Base-by-base conservation (phyloP, 2,113 vertebrate genomes). In the Natator depressus region DNA sequence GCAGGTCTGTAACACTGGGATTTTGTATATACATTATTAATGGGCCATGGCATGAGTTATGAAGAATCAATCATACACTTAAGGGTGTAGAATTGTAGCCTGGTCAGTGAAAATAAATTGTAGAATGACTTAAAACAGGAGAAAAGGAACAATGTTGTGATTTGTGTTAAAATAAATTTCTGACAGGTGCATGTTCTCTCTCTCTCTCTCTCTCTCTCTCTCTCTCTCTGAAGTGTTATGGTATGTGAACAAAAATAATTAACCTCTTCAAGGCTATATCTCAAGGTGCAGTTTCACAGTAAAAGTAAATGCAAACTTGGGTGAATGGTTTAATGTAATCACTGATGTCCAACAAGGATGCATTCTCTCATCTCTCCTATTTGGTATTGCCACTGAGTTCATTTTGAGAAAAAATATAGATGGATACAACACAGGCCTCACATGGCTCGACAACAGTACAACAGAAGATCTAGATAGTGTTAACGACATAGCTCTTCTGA, bases 41-140 rank as follows among this genome's bases (percentile, higher is more conserved):
- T 65, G 50, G 88, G 27, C 46, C 22, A 3, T 53, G 5, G 2
- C 3, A 75, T n/a, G 19, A 80, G 13, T 75, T 82, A 84, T 0
- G 0, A 84, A 47, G 29, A 55, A 59, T 87, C 84, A 46, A 20
- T 62, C 76, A 97, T 42, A 31, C 85, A 29, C 38, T 93, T 85
- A 47, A 83, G 1, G 24, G n/a, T 72, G 35, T 10, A n/a, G n/a
- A 38, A 1, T 4, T 6, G 20, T 83, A 62, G 49, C 86, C 89
- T 92, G 19, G 5, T 92, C 87, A 78, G 42, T 25, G 93, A 76
- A 92, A 5, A 2, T 75, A 14, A 27, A 38, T 87, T 89, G 38
- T 22, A 85, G 85, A 89, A 82, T 53, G 53, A 31, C 76, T 59
- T 79, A 47, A 78, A 88, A 89, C 59, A 10, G 72, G 46, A 38